phyloP scores from a whole-genome alignment of 2,113 vertebrate genomes.

The Dermatemys mawii region DNA sequence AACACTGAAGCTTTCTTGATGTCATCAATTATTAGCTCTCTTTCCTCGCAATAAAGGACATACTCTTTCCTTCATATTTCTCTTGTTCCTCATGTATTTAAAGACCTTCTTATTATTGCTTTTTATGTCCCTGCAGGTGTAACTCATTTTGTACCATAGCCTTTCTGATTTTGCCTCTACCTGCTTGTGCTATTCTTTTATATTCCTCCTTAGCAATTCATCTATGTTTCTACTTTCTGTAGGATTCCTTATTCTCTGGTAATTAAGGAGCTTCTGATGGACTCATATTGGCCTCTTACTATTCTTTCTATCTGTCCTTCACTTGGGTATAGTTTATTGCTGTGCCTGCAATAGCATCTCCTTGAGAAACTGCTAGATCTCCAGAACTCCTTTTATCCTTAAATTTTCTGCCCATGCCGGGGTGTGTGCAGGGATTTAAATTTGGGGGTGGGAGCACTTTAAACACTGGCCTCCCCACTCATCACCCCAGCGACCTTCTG shows the following conservation, averaged over 20 bases:
- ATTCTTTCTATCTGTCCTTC: neutral
- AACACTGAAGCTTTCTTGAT: neutral
- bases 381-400: neutral
- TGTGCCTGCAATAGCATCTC: neutral
- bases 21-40: neutral
- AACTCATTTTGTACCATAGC: neutral
- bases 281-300: neutral
- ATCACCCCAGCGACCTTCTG: too few relatives aligned
- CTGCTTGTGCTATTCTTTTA: neutral
- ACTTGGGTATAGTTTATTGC: neutral
- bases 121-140: neutral
- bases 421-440: too few relatives aligned
- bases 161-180: neutral
- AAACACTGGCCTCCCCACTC: too few relatives aligned
- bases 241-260: neutral
- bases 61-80: neutral
- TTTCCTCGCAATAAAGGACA: neutral
- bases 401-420: neutral
- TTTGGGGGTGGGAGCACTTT: too few relatives aligned
- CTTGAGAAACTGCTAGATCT: neutral
- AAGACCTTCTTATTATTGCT: neutral
- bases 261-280: neutral
- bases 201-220: neutral
- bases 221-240: neutral
- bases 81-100: neutral